Percentiles rank a stretch among this genome's conserved stretches.
These are phyloP conservation scores for Tipula helvola DNA, from an alignment of 2,888 invertebrate species.

Conservation along the genomic window DNA sequence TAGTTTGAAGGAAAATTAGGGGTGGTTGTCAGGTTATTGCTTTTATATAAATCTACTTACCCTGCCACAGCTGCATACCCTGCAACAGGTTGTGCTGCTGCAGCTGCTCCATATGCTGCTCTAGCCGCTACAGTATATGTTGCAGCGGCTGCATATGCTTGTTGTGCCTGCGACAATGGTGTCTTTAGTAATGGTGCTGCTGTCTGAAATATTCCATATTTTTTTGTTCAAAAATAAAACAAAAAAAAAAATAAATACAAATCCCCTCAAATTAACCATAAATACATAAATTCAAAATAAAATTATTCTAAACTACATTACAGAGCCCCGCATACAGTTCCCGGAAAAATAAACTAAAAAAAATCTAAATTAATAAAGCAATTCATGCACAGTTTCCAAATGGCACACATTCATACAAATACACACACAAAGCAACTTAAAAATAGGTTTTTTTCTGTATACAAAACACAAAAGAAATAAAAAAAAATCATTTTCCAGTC, in stretches of 20 bases:
- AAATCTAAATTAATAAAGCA: not conserved
- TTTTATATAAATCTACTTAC: constrained; percentile 34
- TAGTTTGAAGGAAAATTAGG: not conserved
- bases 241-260: not conserved
- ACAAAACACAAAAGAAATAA: not conserved
- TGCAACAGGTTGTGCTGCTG: constrained; percentile 48
- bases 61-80: constrained; percentile 61
- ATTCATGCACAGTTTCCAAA: not conserved
- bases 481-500: not conserved
- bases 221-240: not conserved
- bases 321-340: not conserved
- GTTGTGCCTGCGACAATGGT: constrained; percentile 70
- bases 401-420: not conserved
- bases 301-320: not conserved
- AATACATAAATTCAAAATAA: not conserved
- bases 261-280: not conserved
- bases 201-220: constrained; percentile 43
- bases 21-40: not conserved
- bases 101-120: constrained; percentile 66
- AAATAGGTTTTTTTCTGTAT: not conserved
- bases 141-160: constrained; percentile 78
- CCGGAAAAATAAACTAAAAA: not conserved
- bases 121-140: constrained; percentile 77
- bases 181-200: constrained; percentile 71
- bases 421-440: not conserved